Evolutionary conservation across 2,797 vertebrate species (phyloP).

Genomic region (Poliocrania exsul): DNA sequence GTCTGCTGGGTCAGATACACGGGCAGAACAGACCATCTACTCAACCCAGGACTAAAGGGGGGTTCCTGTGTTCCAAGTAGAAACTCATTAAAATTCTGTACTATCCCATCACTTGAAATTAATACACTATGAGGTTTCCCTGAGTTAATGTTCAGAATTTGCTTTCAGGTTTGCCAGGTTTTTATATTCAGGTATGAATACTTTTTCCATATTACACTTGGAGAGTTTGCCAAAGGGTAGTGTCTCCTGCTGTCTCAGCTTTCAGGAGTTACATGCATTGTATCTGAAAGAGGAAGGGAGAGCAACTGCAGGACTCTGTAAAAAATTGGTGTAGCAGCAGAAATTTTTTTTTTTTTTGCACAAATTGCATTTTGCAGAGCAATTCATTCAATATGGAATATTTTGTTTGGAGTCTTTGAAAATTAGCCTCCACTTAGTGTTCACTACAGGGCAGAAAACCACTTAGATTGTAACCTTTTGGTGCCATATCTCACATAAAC

Average conservation of each 20-base stretch:
- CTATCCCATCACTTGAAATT: background rate
- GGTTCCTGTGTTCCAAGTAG: background rate
- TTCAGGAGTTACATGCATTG: background rate
- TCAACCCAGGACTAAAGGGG: background rate
- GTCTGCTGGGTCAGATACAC: background rate
- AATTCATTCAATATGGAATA: background rate
- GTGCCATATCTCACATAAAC: background rate
- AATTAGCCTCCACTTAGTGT: background rate
- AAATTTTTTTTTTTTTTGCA: background rate
- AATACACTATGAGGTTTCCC: background rate
- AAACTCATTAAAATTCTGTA: background rate
- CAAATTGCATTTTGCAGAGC: background rate
- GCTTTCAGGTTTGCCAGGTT: background rate
- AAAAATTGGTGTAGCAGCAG: background rate
- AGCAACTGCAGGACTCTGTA: background rate
- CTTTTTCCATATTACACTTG: background rate
- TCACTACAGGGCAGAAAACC: background rate
- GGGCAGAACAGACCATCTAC: background rate
- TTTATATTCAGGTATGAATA: background rate
- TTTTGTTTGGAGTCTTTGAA: conserved; percentile 10
- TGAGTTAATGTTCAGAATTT: background rate
- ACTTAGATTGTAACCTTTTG: background rate
- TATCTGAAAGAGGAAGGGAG: background rate
- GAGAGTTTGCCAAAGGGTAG: background rate
- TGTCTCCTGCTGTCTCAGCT: background rate